Conservation (phyloP, 1,140 invertebrate genomes). For the Caenorhabditis elegans region WBcel235 BX284606.5:5336501-5337000, state of each 20-base stretch:
- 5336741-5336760: background rate
- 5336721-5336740: background rate
- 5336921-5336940: too few relatives aligned
- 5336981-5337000: too few relatives aligned
- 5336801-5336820: background rate
- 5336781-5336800: background rate
- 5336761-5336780: background rate
- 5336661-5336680: background rate
- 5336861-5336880: background rate
- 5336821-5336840: background rate
- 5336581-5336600: background rate
- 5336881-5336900: too few relatives aligned
- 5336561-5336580: background rate
- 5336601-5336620: background rate
- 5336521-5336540: too few relatives aligned
- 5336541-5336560: background rate
- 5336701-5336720: background rate
- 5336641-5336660: background rate
- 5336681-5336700: background rate
- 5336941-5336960: too few relatives aligned
- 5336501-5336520: too few relatives aligned
- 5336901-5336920: too few relatives aligned
- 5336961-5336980: too few relatives aligned
- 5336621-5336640: background rate
- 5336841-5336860: background rate